Evolutionary conservation across 2,888 invertebrate genomes (phyloP).

Genomic region (Archips crataeganus): DNA sequence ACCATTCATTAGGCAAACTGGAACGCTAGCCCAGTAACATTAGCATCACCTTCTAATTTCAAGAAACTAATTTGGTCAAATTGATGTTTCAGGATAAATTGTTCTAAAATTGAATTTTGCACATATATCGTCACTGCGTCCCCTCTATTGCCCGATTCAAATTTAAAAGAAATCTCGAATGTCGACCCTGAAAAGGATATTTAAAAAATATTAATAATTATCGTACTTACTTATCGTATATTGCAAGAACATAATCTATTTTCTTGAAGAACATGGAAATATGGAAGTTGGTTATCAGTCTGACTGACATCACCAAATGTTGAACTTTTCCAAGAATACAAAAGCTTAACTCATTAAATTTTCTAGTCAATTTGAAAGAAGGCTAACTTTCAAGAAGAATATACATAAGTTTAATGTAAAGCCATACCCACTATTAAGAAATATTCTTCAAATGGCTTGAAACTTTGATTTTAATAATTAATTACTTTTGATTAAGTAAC

Average conservation of each 20-base stretch:
- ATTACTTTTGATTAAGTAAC: no score
- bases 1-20: constrained; percentile 49
- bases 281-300: background rate
- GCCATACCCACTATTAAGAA: no score
- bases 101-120: constrained; percentile 50
- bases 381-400: no score
- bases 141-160: constrained; percentile 36
- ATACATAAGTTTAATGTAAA: background rate
- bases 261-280: no score
- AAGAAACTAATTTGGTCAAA: constrained; percentile 62
- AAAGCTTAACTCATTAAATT: background rate
- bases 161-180: constrained; percentile 51
- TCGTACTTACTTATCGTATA: background rate
- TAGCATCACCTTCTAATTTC: constrained; percentile 61
- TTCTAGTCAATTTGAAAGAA: no score
- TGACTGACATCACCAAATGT: background rate
- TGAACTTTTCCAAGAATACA: background rate
- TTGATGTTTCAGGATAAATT: constrained; percentile 56
- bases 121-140: constrained; percentile 49
- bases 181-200: constrained; percentile 53
- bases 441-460: no score
- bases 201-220: constrained; percentile 25
- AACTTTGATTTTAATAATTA: no score
- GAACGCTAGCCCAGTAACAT: constrained; percentile 55
- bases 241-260: no score